Evolutionary conservation across 2,113 vertebrate genomes (phyloP).

Genomic region (Engystomops pustulosus): DNA sequence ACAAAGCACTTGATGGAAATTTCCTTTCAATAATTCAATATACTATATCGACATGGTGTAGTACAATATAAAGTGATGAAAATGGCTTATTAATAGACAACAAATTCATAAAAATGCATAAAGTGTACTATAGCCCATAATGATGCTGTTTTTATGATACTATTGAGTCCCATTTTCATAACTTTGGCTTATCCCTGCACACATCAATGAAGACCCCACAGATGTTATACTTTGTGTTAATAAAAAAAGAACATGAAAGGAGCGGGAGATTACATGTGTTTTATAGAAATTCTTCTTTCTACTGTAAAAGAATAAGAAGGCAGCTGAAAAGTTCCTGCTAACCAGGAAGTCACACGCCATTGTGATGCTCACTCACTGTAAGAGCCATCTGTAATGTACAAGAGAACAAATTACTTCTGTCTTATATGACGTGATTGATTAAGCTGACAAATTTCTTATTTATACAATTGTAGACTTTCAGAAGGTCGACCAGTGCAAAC

Average conservation of each 20-base stretch:
- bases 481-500: slow-evolving; percentile 17
- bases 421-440: slow-evolving; percentile 14
- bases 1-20: no score
- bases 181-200: no score
- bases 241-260: background rate
- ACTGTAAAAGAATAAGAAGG: background rate
- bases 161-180: no score
- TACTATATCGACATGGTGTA: no score
- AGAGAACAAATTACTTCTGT: background rate
- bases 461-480: background rate
- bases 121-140: no score
- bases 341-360: background rate
- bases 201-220: background rate
- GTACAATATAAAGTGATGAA: no score
- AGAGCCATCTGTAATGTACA: slow-evolving; percentile 22
- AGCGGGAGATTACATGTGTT: background rate
- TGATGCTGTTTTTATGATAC: no score
- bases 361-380: slow-evolving; percentile 1
- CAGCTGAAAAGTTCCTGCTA: background rate
- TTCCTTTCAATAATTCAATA: no score
- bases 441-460: background rate
- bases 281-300: background rate
- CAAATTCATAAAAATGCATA: no score
- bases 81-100: no score
- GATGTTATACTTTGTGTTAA: background rate